These are phyloP conservation scores for Lasioglossum pauxillum DNA, from an alignment of 2,888 invertebrate species.

Conservation along the genomic window DNA sequence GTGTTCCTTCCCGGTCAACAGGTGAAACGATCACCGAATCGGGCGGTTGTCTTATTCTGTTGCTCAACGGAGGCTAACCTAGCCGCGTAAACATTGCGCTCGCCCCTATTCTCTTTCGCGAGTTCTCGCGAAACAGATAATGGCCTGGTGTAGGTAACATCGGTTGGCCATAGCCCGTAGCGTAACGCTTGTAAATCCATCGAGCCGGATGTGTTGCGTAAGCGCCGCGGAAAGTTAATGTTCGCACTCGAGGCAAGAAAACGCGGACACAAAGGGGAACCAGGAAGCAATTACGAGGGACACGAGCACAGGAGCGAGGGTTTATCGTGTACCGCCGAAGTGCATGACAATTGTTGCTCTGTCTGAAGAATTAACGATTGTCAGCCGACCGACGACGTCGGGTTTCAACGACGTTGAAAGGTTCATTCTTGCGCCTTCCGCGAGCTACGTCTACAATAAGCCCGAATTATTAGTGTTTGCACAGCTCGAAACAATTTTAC, in stretches of 20 bases:
- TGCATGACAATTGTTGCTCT: conserved; percentile 39
- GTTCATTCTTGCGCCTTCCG: neutral
- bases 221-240: conserved; percentile 38
- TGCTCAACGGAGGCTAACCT: conserved; percentile 35
- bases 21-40: conserved; percentile 32
- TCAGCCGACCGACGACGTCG: conserved; percentile 29
- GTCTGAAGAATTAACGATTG: conserved; percentile 49
- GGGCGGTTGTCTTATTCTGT: conserved; percentile 41
- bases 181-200: conserved; percentile 46
- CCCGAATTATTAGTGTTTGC: neutral
- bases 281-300: conserved; percentile 62
- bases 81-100: neutral
- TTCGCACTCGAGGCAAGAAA: conserved; percentile 19
- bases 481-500: neutral
- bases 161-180: conserved; percentile 7
- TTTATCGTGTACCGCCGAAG: conserved; percentile 36
- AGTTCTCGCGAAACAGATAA: neutral
- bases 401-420: neutral
- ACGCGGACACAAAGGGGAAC: conserved; percentile 41
- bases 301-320: conserved; percentile 29
- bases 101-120: neutral
- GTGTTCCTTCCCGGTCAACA: neutral
- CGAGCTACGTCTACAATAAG: neutral
- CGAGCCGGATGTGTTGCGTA: conserved; percentile 65
- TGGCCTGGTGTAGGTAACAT: neutral